Conservation (phyloP, 2,113 vertebrate genomes). For the Charina bottae region DNA sequence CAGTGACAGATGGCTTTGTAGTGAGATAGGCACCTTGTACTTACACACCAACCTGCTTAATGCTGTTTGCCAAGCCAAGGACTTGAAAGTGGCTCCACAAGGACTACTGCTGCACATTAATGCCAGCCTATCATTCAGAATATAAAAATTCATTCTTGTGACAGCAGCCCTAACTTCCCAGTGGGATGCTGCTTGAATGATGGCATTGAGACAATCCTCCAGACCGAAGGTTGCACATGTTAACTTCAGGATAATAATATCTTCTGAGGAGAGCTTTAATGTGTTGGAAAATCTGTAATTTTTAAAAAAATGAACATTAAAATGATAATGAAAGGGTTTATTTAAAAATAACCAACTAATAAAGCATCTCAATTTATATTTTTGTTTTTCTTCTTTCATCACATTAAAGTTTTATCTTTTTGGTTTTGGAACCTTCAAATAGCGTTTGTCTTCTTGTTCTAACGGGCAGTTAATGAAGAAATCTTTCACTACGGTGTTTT, state of each 20-base stretch:
- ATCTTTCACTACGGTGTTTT: background rate
- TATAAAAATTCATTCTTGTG: conserved; percentile 84
- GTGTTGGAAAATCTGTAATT: conserved; percentile 79
- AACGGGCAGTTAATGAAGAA: background rate
- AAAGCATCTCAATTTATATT: conserved; percentile 4
- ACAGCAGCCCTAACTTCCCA: conserved; percentile 83
- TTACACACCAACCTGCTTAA: conserved; percentile 81
- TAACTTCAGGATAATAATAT: conserved; percentile 76
- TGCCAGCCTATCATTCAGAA: conserved; percentile 85
- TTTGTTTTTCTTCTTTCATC: background rate
- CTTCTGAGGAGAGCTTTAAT: conserved; percentile 80
- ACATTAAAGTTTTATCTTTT: background rate
- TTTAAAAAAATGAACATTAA: background rate
- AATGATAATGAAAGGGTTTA: background rate
- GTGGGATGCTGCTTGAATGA: conserved; percentile 83
- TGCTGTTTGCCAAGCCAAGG: conserved; percentile 81
- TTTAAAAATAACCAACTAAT: background rate
- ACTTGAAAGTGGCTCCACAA: conserved; percentile 74
- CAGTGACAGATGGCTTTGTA: conserved; percentile 17
- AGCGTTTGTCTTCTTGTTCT: background rate
- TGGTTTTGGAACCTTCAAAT: background rate
- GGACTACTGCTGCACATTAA: conserved; percentile 70
- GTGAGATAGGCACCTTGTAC: background rate
- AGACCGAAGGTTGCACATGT: conserved; percentile 77
- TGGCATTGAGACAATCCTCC: conserved; percentile 81